These are phyloP conservation scores for Thalassophryne amazonica DNA, from an alignment of 2,797 vertebrate genomes.

Conservation along the genomic window DNA sequence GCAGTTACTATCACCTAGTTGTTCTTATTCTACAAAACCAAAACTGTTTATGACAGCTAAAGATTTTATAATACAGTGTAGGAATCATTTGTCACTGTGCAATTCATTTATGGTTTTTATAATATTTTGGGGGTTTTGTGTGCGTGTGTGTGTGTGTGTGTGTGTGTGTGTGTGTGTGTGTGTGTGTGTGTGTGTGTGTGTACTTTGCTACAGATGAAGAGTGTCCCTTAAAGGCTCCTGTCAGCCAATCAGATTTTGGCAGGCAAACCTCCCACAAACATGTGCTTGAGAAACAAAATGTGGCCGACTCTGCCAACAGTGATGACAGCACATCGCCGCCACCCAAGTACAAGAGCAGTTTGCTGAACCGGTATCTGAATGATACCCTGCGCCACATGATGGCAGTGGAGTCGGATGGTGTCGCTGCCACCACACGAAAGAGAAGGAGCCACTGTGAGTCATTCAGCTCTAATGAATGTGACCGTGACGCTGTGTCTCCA, in stretches of 20 bases:
- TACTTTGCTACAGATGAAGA: constrained; percentile 80
- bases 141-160: too few relatives aligned
- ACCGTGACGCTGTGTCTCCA: constrained; percentile 86
- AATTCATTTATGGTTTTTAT: too few relatives aligned
- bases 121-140: too few relatives aligned
- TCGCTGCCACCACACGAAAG: constrained; percentile 78
- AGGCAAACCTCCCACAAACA: constrained; percentile 73
- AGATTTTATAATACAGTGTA: too few relatives aligned
- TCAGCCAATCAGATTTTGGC: constrained; percentile 80
- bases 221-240: constrained; percentile 80
- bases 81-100: too few relatives aligned
- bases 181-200: not conserved
- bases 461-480: constrained; percentile 91
- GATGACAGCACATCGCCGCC: constrained; percentile 87
- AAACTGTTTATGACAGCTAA: too few relatives aligned
- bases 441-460: constrained; percentile 89
- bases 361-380: constrained; percentile 93
- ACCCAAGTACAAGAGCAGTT: constrained; percentile 93
- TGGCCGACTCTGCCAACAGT: constrained; percentile 78
- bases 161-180: too few relatives aligned
- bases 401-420: constrained; percentile 70
- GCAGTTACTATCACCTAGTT: too few relatives aligned
- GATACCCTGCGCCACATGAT: constrained; percentile 93
- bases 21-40: too few relatives aligned
- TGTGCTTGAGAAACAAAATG: constrained; percentile 81